Evolutionary conservation across 2,888 invertebrate genomes (phyloP).

Genomic region (Gandaritis pyraliata): DNA sequence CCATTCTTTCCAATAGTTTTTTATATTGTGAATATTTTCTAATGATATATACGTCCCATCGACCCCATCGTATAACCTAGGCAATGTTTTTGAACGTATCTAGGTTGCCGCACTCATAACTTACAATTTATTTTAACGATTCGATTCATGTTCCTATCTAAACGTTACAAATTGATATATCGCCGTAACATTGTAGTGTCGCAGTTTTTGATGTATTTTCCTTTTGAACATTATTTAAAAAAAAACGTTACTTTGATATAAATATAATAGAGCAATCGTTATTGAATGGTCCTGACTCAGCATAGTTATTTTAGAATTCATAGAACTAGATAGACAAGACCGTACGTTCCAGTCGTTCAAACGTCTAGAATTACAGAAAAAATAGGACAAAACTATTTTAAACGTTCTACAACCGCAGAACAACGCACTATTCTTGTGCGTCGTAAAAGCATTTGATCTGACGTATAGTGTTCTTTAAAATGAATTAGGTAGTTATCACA

Average conservation of each 20-base stretch:
- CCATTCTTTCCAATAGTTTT: too few species aligned
- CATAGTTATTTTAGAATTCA: constrained; percentile 1
- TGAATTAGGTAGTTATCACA: neutral
- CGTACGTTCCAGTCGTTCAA: neutral
- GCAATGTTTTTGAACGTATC: constrained; percentile 8
- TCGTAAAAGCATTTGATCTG: constrained; percentile 36
- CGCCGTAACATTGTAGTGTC: constrained; percentile 10
- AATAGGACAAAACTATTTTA: constrained; percentile 32
- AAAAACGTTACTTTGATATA: too few species aligned
- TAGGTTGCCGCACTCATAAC: constrained; percentile 11
- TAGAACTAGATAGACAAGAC: too few species aligned
- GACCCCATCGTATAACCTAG: neutral
- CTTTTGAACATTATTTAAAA: neutral
- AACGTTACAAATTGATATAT: constrained; percentile 16
- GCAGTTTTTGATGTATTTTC: constrained; percentile 9
- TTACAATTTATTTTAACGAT: constrained; percentile 11
- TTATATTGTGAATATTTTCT: too few species aligned
- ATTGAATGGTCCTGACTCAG: too few species aligned
- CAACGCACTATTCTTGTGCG: constrained; percentile 26
- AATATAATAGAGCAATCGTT: too few species aligned
- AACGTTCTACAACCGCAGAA: constrained; percentile 28
- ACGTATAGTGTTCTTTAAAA: constrained; percentile 1
- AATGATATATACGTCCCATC: neutral
- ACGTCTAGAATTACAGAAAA: constrained; percentile 23
- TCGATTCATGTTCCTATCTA: constrained; percentile 8